phyloP scores from a whole-genome alignment of 2,888 invertebrate species.

The Serrognathus titanus region DNA sequence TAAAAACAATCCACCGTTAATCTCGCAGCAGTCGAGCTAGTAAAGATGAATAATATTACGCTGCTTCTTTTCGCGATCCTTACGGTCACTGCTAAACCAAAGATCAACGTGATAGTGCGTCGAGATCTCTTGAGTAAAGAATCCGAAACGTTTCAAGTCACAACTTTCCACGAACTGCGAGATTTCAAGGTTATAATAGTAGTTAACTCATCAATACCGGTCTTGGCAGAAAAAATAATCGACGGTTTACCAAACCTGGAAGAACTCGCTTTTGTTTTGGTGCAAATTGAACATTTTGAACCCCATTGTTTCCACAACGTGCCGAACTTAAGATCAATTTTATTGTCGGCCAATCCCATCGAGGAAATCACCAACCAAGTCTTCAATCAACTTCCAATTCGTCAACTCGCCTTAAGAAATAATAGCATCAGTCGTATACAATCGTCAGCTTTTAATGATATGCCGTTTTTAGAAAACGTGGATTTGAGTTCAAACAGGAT shows the following conservation, averaged over 20 bases:
- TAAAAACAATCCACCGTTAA: too few relatives aligned
- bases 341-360: background rate
- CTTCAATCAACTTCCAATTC: background rate
- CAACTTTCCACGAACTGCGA: background rate
- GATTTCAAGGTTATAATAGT: background rate
- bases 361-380: background rate
- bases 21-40: background rate
- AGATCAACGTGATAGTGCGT: slow-evolving; percentile 1
- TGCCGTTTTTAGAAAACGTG: background rate
- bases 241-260: background rate
- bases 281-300: background rate
- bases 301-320: slow-evolving; percentile 3
- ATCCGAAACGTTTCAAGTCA: background rate
- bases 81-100: background rate
- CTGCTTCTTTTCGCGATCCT: background rate
- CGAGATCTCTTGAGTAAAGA: background rate
- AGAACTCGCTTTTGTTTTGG: background rate
- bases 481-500: slow-evolving; percentile 7
- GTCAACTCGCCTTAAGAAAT: background rate
- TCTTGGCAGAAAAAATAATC: background rate
- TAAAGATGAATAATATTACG: background rate
- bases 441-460: background rate
- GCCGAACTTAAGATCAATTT: background rate
- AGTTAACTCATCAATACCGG: background rate
- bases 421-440: slow-evolving; percentile 5